A percentile compares a stretch with the other conserved stretches of the same genome.
These are phyloP conservation scores for Gambelia wislizenii DNA, from an alignment of 2,797 vertebrate genomes.

Conservation along the genomic window DNA sequence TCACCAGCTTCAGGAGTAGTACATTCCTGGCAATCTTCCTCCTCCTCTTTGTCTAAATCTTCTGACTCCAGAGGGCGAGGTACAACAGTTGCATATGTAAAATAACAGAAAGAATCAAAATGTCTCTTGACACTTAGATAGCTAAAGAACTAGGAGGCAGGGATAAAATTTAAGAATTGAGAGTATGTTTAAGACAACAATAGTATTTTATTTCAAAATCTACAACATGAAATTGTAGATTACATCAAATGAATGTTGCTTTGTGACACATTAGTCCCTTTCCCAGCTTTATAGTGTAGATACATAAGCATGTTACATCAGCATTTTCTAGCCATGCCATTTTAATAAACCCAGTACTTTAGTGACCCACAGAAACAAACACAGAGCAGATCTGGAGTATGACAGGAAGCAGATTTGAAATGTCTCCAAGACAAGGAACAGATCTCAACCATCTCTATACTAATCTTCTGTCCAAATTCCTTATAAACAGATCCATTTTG, in stretches of 20 bases:
- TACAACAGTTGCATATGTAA: no score
- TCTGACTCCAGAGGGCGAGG: no score
- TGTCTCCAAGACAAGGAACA: slow-evolving; percentile 53
- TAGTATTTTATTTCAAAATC: slow-evolving; percentile 49
- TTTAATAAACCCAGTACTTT: slow-evolving; percentile 19
- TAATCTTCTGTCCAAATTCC: slow-evolving; percentile 24
- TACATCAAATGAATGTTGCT: slow-evolving; percentile 56
- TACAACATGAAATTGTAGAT: slow-evolving; percentile 64
- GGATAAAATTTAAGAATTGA: slow-evolving; percentile 45
- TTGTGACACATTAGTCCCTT: slow-evolving; percentile 44
- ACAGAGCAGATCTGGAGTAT: slow-evolving; percentile 23
- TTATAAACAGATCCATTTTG: slow-evolving; percentile 14
- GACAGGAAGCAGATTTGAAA: slow-evolving; percentile 25
- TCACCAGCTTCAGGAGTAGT: no score
- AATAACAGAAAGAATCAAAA: background rate
- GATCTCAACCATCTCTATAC: slow-evolving; percentile 19
- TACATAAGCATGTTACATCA: slow-evolving; percentile 54
- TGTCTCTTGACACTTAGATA: background rate
- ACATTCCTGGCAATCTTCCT: no score
- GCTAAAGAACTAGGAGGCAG: background rate
- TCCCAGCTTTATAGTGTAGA: slow-evolving; percentile 40
- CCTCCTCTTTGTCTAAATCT: no score
- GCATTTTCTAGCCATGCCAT: slow-evolving; percentile 54
- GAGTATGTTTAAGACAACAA: slow-evolving; percentile 56
- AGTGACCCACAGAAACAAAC: slow-evolving; percentile 3